Evolutionary conservation across 2,888 invertebrate genomes (phyloP).

Genomic region (Ectobius pallidus): DNA sequence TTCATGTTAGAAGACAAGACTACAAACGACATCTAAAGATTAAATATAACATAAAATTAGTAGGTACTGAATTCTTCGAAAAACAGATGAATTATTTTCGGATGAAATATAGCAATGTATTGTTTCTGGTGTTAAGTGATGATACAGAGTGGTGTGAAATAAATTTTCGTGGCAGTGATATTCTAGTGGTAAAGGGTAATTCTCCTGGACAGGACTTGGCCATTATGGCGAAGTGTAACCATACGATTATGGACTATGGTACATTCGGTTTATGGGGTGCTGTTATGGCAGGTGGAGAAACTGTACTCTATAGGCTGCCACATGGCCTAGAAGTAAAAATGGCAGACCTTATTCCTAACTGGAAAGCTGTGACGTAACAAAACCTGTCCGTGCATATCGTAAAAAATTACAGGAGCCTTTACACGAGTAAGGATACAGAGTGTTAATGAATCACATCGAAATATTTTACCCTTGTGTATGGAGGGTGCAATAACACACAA

Average conservation of each 20-base stretch:
- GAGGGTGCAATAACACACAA: too few species aligned
- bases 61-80: conserved; percentile 52
- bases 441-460: too few species aligned
- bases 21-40: conserved; percentile 61
- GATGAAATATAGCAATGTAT: conserved; percentile 51
- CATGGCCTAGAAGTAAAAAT: background rate
- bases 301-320: conserved; percentile 55
- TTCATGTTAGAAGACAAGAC: conserved; percentile 63
- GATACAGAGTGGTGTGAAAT: conserved; percentile 57
- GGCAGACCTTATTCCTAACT: background rate
- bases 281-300: conserved; percentile 58
- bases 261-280: conserved; percentile 60
- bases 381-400: too few species aligned
- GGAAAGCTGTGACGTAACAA: background rate
- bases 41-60: conserved; percentile 55
- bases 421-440: too few species aligned
- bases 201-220: conserved; percentile 56
- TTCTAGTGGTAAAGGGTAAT: conserved; percentile 52
- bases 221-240: conserved; percentile 58
- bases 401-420: too few species aligned
- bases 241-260: conserved; percentile 60
- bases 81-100: conserved; percentile 56
- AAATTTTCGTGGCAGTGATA: conserved; percentile 52
- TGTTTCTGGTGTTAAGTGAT: conserved; percentile 58
- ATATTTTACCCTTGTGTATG: too few species aligned